Evolutionary conservation across 2,888 invertebrate genomes (phyloP), one percentile per base, ranked within the genome.

Genomic region (Chouioia cunea): DNA sequence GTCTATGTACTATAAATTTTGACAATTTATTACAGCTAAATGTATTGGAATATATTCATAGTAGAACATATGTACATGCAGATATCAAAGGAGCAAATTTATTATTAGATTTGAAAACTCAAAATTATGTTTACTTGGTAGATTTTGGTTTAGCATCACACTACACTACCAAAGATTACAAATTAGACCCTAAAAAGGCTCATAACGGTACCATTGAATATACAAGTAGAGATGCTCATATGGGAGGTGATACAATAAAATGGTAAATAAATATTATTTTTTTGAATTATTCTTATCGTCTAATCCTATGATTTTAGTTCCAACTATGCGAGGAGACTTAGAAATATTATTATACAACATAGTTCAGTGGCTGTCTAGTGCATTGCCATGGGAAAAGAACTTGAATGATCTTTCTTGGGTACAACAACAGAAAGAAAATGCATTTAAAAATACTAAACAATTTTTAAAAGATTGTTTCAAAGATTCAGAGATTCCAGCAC

Each of bases 171-270:
- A 93, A 93, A 79, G 85, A 86, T 67, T 96, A 93, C 83, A 95
- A 94, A 83, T 92, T 93, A 0, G 95, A 98, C 86, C 94, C 95
- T 0, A 94, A 94, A 78, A 93, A 92, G 83, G 97, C 96, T 73
- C 98, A 99, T 83, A 95, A 99, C 85, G 99, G 99, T 0, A 99
- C 99, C 0, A 93, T 97, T 73, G 97, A 99, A 82, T 99, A 97
- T 83, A 95, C 97, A 0, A 97, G 97, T 77, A 88, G 96, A 72
- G 99, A 99, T 88, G 97, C 97, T 3, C 99, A 99, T 87, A 89
- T 92, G 76, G 99, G 99, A 87, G 80, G 80, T 84, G 77, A 78
- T 54, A 59, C 43, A 59, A 43, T 15, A 50, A 53, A 64, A 36
- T 22, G 14, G 14, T 23, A 54, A 54, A 46, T 12, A 15, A 18